Evolutionary conservation across 2,113 vertebrate genomes (phyloP), one percentile per base, ranked within the genome.

Genomic region (Agelaius phoeniceus): DNA sequence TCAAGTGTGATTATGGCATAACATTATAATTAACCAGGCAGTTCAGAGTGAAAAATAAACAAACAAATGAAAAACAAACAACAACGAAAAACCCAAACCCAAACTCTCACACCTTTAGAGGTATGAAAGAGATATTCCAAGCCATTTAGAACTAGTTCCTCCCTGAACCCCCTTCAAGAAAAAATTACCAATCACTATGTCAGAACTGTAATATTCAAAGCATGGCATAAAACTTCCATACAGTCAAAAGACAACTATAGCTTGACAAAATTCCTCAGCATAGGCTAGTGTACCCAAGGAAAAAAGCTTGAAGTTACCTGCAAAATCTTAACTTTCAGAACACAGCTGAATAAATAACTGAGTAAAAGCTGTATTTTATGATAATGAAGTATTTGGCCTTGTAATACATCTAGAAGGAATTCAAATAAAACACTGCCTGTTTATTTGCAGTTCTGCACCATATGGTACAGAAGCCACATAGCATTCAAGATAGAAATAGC

Each of bases 81-180:
- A 13, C 13, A 66, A 9, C 3, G 12, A 39, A 77, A 49, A 31
- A 23, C 37, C 22, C 15, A 81, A 74, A 35, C 7, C 7, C 6
- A 44, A 74, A 31, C 18, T 52, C 6, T 6, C 8, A 35, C 22
- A 46, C 15, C 22, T 69, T 76, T 17, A 75, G 65, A 78, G 6
- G 21, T 30, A 61, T 10, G 67, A n/a, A 89, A 69, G 13, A 65
- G 7, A 9, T 2, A 69, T 18, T 71, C 21, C 26, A 24, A 71
- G 33, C 4, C 16, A 75, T 48, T 31, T 7, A 52, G 7, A 62
- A 31, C 3, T 19, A 57, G 20, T 20, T 93, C 13, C 10, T 17
- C 18, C 15, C 31, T 23, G 30, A 80, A 46, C 0, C 1, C 2
- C 1, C 26, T 24, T 17, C 11, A 46, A 59, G 13, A 30, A 19